Percentiles rank a stretch among this genome's conserved stretches.
Conservation (phyloP, 1,140 invertebrate genomes). For the Hermetia illucens region DNA sequence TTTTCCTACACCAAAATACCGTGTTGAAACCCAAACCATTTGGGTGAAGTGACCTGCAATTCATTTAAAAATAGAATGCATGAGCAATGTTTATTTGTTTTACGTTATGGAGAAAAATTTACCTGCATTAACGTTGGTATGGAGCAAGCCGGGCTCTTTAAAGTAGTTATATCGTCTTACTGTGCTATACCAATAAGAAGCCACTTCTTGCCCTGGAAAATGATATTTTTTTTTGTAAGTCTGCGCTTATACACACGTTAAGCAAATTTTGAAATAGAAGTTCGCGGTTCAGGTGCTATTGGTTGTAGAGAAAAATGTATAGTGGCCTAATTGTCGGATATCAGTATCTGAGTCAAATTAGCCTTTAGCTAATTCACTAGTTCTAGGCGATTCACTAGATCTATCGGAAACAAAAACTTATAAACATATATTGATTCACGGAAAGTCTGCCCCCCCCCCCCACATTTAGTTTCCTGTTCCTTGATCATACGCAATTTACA, state of each 20-base stretch:
- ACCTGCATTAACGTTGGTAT: slow-evolving; percentile 67
- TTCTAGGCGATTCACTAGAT: no score
- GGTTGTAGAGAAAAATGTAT: background rate
- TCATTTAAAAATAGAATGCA: no score
- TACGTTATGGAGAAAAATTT: slow-evolving; percentile 11
- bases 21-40: slow-evolving; percentile 70
- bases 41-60: slow-evolving; percentile 74
- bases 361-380: no score
- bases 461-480: no score
- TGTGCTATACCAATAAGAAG: slow-evolving; percentile 76
- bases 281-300: background rate
- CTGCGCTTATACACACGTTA: background rate
- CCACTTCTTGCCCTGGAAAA: slow-evolving; percentile 58
- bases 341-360: no score
- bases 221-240: background rate
- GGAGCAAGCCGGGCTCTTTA: slow-evolving; percentile 53
- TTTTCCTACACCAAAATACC: slow-evolving; percentile 68
- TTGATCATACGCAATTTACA: no score
- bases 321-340: background rate
- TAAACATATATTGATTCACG: no score
- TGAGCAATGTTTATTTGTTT: background rate
- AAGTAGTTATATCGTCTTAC: slow-evolving; percentile 62
- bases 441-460: no score
- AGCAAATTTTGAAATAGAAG: background rate
- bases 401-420: no score